These are phyloP conservation scores for Heliconius ethilla DNA, from an alignment of 2,888 invertebrate genomes.

Conservation along the genomic window DNA sequence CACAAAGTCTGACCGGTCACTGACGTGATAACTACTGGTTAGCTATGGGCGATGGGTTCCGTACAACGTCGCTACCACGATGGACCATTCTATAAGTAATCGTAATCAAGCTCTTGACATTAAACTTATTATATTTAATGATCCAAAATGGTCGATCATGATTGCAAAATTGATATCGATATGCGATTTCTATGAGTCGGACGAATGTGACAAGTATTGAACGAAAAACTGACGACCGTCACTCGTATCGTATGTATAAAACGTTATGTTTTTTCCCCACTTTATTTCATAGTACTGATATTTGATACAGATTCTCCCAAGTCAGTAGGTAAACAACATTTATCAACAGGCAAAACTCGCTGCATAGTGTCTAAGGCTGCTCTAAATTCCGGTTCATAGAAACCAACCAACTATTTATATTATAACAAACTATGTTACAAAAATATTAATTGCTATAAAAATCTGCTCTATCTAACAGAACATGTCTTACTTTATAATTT, in stretches of 20 bases:
- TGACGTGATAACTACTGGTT: slow-evolving; percentile 38
- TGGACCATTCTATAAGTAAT: slow-evolving; percentile 12
- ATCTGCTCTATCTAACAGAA: slow-evolving; percentile 18
- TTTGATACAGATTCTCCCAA: slow-evolving; percentile 56
- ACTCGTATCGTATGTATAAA: slow-evolving; percentile 29
- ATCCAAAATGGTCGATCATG: slow-evolving; percentile 19
- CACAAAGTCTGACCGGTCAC: slow-evolving; percentile 5
- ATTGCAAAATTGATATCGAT: slow-evolving; percentile 19
- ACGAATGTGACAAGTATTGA: slow-evolving; percentile 24
- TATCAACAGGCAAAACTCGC: slow-evolving; percentile 15
- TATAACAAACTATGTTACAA: slow-evolving; percentile 26
- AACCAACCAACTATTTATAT: slow-evolving; percentile 15
- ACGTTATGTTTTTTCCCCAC: slow-evolving; percentile 25
- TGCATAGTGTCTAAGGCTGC: slow-evolving; percentile 15
- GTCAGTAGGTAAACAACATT: slow-evolving; percentile 7
- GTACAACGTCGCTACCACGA: slow-evolving; percentile 18
- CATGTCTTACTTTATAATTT: background rate
- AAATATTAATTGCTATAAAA: slow-evolving; percentile 26
- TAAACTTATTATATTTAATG: background rate
- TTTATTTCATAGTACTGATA: slow-evolving; percentile 27
- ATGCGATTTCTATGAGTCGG: slow-evolving; percentile 26
- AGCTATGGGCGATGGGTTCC: slow-evolving; percentile 37
- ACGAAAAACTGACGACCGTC: slow-evolving; percentile 29
- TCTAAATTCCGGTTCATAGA: slow-evolving; percentile 1
- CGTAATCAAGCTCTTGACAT: slow-evolving; percentile 9